Percentiles rank a stretch among this genome's conserved stretches.
Conservation (phyloP, 2,888 invertebrate genomes). For the Phaedon cochleariae region DNA sequence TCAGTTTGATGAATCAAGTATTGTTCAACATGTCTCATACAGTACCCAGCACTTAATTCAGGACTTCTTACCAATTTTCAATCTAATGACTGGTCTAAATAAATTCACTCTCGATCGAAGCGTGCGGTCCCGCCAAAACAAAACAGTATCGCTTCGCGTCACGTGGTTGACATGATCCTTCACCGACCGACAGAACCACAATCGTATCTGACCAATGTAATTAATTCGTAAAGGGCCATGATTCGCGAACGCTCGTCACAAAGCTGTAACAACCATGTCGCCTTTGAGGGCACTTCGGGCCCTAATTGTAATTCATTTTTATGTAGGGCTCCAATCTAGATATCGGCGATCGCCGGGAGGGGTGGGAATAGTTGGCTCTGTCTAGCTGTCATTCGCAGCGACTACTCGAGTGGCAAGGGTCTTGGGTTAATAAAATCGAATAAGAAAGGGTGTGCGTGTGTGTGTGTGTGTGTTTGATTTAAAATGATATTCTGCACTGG, state of each 20-base stretch:
- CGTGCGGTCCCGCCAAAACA: neutral
- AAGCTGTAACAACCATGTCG: conserved; percentile 45
- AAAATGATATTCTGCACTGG: conserved; percentile 19
- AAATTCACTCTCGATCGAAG: no score
- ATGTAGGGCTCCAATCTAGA: conserved; percentile 51
- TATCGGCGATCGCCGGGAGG: conserved; percentile 20
- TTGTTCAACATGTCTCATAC: no score
- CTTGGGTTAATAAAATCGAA: conserved; percentile 51
- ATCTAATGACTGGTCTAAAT: no score
- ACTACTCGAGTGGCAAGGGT: conserved; percentile 19
- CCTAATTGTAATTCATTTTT: conserved; percentile 58
- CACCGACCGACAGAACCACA: conserved; percentile 11
- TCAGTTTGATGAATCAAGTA: no score
- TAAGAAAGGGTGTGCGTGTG: conserved; percentile 39
- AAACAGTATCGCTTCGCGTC: neutral
- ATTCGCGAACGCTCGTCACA: conserved; percentile 44
- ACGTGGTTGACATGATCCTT: neutral
- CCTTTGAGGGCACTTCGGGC: conserved; percentile 34
- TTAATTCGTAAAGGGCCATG: conserved; percentile 44
- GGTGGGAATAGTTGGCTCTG: conserved; percentile 43
- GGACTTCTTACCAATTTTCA: no score
- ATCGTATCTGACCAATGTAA: conserved; percentile 39
- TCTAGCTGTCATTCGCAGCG: conserved; percentile 30
- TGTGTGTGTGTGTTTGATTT: conserved; percentile 36
- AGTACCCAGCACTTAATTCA: no score